phyloP scores from a whole-genome alignment of 2,113 vertebrate species.

The Engraulis encrasicolus region DNA sequence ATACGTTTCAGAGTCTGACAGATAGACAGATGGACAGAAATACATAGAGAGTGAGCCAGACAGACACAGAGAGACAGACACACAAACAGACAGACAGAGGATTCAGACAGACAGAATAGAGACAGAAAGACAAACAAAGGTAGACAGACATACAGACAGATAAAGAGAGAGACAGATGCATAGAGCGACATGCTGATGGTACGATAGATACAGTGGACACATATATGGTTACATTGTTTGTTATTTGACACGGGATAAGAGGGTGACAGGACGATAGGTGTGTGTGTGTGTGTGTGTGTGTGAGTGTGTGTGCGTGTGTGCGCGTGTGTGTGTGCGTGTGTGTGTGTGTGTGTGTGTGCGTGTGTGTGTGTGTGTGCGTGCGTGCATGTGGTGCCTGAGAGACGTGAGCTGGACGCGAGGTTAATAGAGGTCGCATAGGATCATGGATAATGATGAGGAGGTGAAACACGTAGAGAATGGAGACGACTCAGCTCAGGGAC shows the following conservation, averaged over 20 bases:
- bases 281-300: no score
- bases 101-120: no score
- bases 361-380: neutral
- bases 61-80: neutral
- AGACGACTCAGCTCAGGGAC: neutral
- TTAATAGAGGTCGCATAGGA: neutral
- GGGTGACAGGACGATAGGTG: no score
- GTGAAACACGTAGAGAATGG: neutral
- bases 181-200: no score
- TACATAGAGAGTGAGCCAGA: neutral
- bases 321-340: no score
- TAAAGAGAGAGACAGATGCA: no score
- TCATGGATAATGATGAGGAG: constrained; percentile 3
- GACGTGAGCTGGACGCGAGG: neutral
- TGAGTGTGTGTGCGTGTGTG: no score
- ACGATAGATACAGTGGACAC: no score
- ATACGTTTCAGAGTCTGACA: neutral
- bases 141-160: neutral
- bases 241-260: no score
- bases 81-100: neutral
- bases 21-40: neutral
- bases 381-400: neutral
- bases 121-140: no score
- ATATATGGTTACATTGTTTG: no score
- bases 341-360: no score